Evolutionary conservation across 1,140 invertebrate species (phyloP).

Genomic region (Rhyzopertha dominica): DNA sequence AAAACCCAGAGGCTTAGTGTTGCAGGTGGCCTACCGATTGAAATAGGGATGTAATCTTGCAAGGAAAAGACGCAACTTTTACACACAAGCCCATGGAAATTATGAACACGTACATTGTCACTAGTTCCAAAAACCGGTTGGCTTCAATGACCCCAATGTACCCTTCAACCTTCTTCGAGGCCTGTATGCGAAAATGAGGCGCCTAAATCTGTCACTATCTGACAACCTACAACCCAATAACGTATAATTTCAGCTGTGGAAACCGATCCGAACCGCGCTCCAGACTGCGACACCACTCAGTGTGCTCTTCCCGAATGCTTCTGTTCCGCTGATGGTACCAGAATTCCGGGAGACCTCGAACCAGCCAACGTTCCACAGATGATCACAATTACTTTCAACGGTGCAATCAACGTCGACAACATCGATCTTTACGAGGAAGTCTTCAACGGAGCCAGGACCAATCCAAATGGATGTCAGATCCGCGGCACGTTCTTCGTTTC

Average conservation of each 20-base stretch:
- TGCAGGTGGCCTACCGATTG: no score
- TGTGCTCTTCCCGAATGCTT: constrained; percentile 89
- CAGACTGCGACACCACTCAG: constrained; percentile 82
- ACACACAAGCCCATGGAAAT: no score
- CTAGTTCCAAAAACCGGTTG: no score
- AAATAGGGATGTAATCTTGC: no score
- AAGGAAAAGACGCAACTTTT: no score
- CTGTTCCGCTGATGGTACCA: constrained; percentile 87
- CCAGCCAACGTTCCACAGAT: constrained; percentile 85
- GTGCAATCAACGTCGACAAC: constrained; percentile 90
- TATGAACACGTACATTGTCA: no score
- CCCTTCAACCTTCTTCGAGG: no score
- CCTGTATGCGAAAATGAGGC: no score
- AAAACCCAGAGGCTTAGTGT: no score
- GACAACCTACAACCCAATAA: no score
- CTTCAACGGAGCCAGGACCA: constrained; percentile 78
- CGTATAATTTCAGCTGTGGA: constrained; percentile 66
- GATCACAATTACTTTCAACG: constrained; percentile 92
- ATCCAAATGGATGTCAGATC: constrained; percentile 92
- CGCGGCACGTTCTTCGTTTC: constrained; percentile 93
- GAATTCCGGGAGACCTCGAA: constrained; percentile 79
- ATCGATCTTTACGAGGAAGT: constrained; percentile 87
- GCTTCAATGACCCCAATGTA: no score
- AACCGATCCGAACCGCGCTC: constrained; percentile 80
- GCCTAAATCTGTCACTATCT: no score